Base-by-base conservation (phyloP, 2,888 invertebrate species). In the Laspeyria flexula region DNA sequence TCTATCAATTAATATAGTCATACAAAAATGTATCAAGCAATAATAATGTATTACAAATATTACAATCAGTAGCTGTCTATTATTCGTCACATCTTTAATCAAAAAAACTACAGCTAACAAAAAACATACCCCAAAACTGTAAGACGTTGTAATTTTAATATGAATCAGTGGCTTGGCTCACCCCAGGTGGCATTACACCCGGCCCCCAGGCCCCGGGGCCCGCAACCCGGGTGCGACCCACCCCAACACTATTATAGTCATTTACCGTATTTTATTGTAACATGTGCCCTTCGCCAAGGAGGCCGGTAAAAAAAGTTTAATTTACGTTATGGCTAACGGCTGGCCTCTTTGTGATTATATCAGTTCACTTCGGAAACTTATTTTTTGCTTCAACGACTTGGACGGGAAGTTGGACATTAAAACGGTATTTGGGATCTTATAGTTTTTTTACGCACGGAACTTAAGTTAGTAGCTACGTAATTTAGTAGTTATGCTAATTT, bases 141-240 rank as follows among this genome's bases (percentile, higher is more conserved):
- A 43, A 44, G 48, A 39, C 44, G 57, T 29, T 51, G 53, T 69
- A 49, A 72, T 68, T 72, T 67, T 70, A 69, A 71, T 66, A 71
- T 50, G 68, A 72, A 65, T 69, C 65, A 62, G 56, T 67, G 60
- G 55, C 51, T n/a, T n/a, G 66, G 57, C 59, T 54, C 49, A 64
- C 64, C 61, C 43, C 55, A 56, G 71, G 60, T 52, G 53, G 49
- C 45, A 56, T 53, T 54, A 50, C 55, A 44, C 59, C 47, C 51
- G 21, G 12, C 55, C 31, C 51, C 34, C 23, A 23, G 16, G 27
- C n/a, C 23, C 25, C 11, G 34, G 7, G 9, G 7, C 7, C 43
- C 33, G 0, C 13, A n/a, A n/a, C n/a, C n/a, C n/a, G 33, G 6
- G n/a, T n/a, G n/a, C 43, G 35, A 0, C 5, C n/a, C 23, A 11